Percentiles rank a stretch among this genome's conserved stretches.
These are phyloP conservation scores for Stichopus chloronotus DNA, from an alignment of 35 echinoderm and acorn worm species.

Conservation along the genomic window DNA sequence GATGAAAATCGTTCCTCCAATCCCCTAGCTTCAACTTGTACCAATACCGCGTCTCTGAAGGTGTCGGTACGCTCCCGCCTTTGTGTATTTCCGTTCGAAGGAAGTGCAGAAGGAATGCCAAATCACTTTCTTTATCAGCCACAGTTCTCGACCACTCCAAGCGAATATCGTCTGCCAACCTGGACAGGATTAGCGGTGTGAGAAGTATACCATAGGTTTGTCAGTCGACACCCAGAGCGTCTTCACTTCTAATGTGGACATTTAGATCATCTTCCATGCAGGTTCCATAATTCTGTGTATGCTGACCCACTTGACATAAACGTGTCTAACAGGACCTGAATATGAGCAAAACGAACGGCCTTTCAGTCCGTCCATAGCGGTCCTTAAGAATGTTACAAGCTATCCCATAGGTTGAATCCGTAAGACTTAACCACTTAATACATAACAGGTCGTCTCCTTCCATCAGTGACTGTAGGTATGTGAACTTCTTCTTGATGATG, in stretches of 20 bases:
- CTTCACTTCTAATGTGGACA: background rate
- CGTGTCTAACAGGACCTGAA: no score
- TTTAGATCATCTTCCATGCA: no score
- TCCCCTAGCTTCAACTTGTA: background rate
- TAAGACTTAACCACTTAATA: no score
- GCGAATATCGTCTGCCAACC: background rate
- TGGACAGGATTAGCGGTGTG: background rate
- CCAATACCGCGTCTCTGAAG: background rate
- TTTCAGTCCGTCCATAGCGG: no score
- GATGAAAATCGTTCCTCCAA: background rate
- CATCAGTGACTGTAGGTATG: no score
- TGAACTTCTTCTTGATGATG: no score
- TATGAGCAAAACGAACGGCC: no score
- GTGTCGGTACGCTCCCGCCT: slow-evolving; percentile 29
- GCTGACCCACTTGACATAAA: no score
- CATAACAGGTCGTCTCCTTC: no score
- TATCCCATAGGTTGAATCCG: no score
- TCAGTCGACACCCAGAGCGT: background rate
- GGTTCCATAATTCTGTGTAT: no score
- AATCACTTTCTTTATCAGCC: slow-evolving; percentile 14
- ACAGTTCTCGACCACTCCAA: slow-evolving; percentile 18
- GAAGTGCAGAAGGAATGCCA: slow-evolving; percentile 8
- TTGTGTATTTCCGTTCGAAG: slow-evolving; percentile 8
- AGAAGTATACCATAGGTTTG: background rate
- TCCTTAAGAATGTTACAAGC: no score